Conservation (phyloP, 2,797 vertebrate genomes). For the Epinephelus coioides region DNA sequence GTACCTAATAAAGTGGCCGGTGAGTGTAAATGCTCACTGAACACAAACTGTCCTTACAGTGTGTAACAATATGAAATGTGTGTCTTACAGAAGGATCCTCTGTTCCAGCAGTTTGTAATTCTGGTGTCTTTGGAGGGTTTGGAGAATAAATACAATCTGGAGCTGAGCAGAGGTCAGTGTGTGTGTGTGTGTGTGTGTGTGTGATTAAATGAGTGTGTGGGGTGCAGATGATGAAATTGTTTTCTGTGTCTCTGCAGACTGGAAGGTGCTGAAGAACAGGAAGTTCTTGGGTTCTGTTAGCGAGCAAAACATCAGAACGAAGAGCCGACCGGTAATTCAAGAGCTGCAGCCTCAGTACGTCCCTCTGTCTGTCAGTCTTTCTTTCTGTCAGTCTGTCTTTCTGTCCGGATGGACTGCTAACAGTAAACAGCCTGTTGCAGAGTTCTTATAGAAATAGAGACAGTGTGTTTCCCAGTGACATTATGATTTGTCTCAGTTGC, state of each 20-base stretch:
- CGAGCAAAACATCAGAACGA: slow-evolving; percentile 91
- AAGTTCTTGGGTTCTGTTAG: slow-evolving; percentile 90
- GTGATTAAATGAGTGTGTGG: background rate
- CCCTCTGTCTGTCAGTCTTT: no score
- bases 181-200: background rate
- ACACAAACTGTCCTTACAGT: background rate
- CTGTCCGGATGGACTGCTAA: no score
- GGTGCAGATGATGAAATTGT: background rate
- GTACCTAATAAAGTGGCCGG: no score
- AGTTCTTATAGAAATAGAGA: no score
- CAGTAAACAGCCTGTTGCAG: no score
- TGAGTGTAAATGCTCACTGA: background rate
- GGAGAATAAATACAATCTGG: slow-evolving; percentile 90
- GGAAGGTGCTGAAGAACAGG: slow-evolving; percentile 91
- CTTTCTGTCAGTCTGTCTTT: no score
- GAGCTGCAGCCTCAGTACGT: slow-evolving; percentile 84
- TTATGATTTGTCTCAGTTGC: background rate
- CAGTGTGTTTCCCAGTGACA: background rate
- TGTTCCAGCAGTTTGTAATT: slow-evolving; percentile 91
- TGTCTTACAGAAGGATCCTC: slow-evolving; percentile 78
- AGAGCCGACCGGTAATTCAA: slow-evolving; percentile 88
- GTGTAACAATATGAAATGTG: background rate
- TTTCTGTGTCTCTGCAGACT: slow-evolving; percentile 79
- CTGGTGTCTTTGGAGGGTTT: slow-evolving; percentile 91
- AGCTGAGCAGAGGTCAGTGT: slow-evolving; percentile 69